Conservation (phyloP, 2,113 vertebrate genomes). For the Chauna torquata region DNA sequence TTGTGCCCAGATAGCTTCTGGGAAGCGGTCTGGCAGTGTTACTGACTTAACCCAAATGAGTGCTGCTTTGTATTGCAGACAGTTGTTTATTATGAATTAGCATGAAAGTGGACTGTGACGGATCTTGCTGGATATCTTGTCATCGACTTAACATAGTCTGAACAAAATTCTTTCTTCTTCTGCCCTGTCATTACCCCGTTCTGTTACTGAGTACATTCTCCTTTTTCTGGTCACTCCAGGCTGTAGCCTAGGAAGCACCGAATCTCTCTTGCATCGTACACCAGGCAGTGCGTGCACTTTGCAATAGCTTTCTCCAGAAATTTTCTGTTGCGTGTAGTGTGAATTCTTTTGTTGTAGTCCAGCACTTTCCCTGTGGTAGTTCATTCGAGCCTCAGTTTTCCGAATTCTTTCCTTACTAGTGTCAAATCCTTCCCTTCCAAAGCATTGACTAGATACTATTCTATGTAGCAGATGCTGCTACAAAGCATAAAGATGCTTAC, state of each 20-base stretch:
- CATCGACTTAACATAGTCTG: not conserved
- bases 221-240: not conserved
- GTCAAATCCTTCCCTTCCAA: not conserved
- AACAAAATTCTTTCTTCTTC: not conserved
- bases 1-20: not conserved
- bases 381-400: not conserved
- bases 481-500: not conserved
- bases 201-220: not conserved
- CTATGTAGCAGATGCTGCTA: not conserved
- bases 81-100: not conserved
- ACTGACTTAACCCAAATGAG: not conserved
- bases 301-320: not conserved
- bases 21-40: not conserved
- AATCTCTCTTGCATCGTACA: not conserved
- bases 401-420: not conserved
- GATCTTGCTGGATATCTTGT: not conserved
- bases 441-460: not conserved
- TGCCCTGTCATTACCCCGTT: not conserved
- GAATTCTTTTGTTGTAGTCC: not conserved
- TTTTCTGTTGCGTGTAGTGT: rapidly evolving
- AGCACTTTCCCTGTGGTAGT: not conserved
- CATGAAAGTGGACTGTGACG: not conserved
- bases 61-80: not conserved
- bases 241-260: not conserved
- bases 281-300: not conserved